Evolutionary conservation across 2,888 invertebrate species (phyloP).

Genomic region (Psylliodes chrysocephalus): DNA sequence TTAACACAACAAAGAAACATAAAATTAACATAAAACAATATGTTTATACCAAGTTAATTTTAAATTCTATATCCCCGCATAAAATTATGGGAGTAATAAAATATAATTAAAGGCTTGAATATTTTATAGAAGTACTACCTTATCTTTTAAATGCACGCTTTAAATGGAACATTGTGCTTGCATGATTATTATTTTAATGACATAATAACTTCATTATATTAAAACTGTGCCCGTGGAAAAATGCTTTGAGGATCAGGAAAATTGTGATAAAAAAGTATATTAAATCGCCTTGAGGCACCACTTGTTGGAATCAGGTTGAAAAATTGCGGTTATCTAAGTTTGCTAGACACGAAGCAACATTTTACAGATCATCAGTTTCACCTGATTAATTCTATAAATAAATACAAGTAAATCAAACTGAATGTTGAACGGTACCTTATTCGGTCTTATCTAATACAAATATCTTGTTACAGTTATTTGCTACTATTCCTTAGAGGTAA

Average conservation of each 20-base stretch:
- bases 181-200: conserved; percentile 26
- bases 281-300: not conserved
- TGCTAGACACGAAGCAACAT: too few relatives aligned
- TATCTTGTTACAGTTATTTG: too few relatives aligned
- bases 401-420: too few relatives aligned
- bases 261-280: not conserved
- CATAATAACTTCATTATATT: conserved; percentile 16
- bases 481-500: too few relatives aligned
- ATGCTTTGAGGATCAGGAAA: not conserved
- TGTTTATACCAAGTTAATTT: conserved; percentile 8
- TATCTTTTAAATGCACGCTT: conserved; percentile 20
- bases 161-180: conserved; percentile 14
- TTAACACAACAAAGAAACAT: conserved; percentile 17
- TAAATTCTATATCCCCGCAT: conserved; percentile 17
- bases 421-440: too few relatives aligned
- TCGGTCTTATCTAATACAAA: too few relatives aligned
- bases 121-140: conserved; percentile 18
- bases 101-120: conserved; percentile 26
- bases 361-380: too few relatives aligned
- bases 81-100: conserved; percentile 22
- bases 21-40: conserved; percentile 21
- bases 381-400: too few relatives aligned
- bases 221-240: conserved; percentile 1
- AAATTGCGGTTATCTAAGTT: not conserved
- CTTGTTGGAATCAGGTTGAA: not conserved